These are phyloP conservation scores for Caloenas nicobarica DNA, from an alignment of 2,113 vertebrate species.

Conservation along the genomic window DNA sequence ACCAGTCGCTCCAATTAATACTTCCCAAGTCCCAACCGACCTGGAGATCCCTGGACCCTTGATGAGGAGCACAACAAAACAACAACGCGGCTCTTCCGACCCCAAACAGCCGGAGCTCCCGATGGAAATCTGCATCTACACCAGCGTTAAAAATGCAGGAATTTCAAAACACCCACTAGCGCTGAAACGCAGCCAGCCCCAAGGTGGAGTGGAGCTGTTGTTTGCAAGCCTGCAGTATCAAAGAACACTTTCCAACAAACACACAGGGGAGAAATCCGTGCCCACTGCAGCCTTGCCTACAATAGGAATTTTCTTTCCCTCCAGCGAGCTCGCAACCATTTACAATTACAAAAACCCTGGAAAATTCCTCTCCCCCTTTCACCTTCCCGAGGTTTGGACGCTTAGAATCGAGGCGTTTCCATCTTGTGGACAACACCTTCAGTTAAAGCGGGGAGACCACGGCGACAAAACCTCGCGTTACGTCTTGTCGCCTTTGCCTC, in stretches of 20 bases:
- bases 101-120: neutral
- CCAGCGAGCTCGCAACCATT: neutral
- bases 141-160: neutral
- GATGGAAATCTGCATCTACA: neutral
- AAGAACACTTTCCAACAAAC: neutral
- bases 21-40: neutral
- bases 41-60: neutral
- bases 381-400: neutral
- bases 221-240: neutral
- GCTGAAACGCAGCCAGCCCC: neutral
- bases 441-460: fast-evolving
- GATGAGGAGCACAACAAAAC: fast-evolving
- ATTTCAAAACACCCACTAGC: neutral
- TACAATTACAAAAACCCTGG: neutral
- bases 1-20: neutral
- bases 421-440: neutral
- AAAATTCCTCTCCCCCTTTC: neutral
- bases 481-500: neutral
- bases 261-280: neutral
- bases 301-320: neutral
- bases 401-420: neutral
- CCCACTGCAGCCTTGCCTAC: neutral
- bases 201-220: neutral
- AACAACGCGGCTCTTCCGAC: fast-evolving
- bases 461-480: fast-evolving